These are phyloP conservation scores for Rhodinocichla rosea DNA, from an alignment of 2,113 vertebrate genomes.

Conservation along the genomic window DNA sequence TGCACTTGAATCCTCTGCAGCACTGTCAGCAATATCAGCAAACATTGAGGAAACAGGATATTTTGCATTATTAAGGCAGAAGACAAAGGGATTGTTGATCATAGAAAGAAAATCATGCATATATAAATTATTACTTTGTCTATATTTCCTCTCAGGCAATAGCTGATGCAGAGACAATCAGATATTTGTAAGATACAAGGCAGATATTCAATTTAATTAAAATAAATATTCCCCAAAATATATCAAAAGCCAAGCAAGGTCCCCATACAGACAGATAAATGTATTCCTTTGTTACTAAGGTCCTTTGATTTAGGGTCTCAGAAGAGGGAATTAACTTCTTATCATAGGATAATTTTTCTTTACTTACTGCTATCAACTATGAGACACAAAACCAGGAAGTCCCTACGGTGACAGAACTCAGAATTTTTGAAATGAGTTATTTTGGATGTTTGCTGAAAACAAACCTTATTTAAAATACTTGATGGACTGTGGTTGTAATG, in stretches of 20 bases:
- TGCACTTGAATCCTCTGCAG: background rate
- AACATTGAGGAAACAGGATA: background rate
- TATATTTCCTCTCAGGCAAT: constrained; percentile 41
- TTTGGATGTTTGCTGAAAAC: background rate
- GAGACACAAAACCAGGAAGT: background rate
- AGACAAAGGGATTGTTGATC: constrained; percentile 21
- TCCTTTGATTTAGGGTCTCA: background rate
- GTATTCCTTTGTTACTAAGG: constrained; percentile 17
- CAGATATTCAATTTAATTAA: constrained; percentile 58
- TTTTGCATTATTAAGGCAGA: constrained; percentile 23
- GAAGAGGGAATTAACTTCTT: background rate
- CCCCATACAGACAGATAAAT: constrained; percentile 8
- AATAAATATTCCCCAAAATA: constrained; percentile 42
- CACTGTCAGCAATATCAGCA: background rate
- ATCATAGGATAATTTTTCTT: background rate
- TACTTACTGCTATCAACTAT: background rate
- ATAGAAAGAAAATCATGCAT: background rate
- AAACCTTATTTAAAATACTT: background rate
- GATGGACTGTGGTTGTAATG: background rate
- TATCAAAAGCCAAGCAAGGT: constrained; percentile 19
- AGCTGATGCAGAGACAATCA: constrained; percentile 20
- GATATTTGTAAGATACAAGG: constrained; percentile 46
- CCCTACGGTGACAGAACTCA: background rate
- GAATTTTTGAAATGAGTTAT: background rate
- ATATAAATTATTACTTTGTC: constrained; percentile 21